Percentiles rank a stretch among this genome's conserved stretches.
phyloP scores from a whole-genome alignment of 2,888 invertebrate species.

The Cetonia aurata region DNA sequence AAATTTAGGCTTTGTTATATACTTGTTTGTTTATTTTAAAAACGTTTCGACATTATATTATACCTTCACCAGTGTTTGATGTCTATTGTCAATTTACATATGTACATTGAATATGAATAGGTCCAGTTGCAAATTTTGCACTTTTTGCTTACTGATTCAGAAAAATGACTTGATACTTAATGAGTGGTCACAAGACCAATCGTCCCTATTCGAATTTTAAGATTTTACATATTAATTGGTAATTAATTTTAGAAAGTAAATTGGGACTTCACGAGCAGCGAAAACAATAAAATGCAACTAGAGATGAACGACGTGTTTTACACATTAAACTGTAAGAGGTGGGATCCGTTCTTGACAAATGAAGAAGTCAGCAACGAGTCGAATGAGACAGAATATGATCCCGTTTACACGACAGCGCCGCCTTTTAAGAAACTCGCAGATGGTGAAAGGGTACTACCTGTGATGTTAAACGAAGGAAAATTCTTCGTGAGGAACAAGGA shows the following conservation, averaged over 20 bases:
- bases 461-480: slow-evolving; percentile 48
- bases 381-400: not conserved
- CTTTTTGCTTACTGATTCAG: too few relatives aligned
- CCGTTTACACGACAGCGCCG: slow-evolving; percentile 22
- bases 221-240: not conserved
- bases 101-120: too few relatives aligned
- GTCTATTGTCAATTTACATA: too few relatives aligned
- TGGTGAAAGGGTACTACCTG: slow-evolving; percentile 51
- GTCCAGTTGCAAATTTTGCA: too few relatives aligned
- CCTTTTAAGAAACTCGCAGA: slow-evolving; percentile 24
- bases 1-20: too few relatives aligned
- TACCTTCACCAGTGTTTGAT: too few relatives aligned
- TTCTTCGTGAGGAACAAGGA: slow-evolving; percentile 56
- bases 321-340: slow-evolving; percentile 38
- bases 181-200: too few relatives aligned
- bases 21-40: too few relatives aligned
- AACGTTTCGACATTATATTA: too few relatives aligned
- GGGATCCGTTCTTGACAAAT: slow-evolving; percentile 46
- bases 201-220: too few relatives aligned
- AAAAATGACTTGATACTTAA: too few relatives aligned
- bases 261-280: not conserved
- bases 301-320: not conserved
- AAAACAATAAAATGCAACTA: slow-evolving; percentile 40
- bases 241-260: slow-evolving; percentile 23
- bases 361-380: not conserved